phyloP scores from a whole-genome alignment of 2,888 invertebrate genomes.

The Dysmachus trigonus region DNA sequence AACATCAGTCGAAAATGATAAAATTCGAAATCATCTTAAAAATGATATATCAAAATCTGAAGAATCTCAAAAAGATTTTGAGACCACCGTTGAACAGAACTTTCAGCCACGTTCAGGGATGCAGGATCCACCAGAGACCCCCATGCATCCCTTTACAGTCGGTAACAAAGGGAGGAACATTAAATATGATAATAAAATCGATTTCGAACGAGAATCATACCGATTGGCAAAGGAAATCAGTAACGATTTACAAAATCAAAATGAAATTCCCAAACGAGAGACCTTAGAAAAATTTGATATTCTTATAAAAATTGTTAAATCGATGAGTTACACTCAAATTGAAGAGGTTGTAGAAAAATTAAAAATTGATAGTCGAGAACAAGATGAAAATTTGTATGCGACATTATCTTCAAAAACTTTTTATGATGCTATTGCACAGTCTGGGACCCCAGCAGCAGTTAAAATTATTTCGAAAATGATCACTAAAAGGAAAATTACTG shows the following conservation, averaged over 20 bases:
- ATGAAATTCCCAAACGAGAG: constrained; percentile 68
- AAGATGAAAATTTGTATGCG: constrained; percentile 62
- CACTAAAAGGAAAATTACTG: constrained; percentile 66
- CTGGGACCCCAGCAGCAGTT: constrained; percentile 75
- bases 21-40: background rate
- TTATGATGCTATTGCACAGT: constrained; percentile 73
- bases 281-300: constrained; percentile 73
- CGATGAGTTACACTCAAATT: constrained; percentile 72
- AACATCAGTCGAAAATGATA: no score
- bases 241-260: constrained; percentile 69
- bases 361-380: constrained; percentile 58
- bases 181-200: constrained; percentile 54
- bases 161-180: constrained; percentile 66
- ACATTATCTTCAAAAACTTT: constrained; percentile 68
- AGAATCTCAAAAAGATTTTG: background rate
- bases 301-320: constrained; percentile 68
- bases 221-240: constrained; percentile 69
- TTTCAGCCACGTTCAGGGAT: constrained; percentile 59
- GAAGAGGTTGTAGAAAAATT: constrained; percentile 63
- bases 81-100: background rate
- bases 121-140: constrained; percentile 63
- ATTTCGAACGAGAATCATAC: constrained; percentile 56
- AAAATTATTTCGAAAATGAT: constrained; percentile 71
- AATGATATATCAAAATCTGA: constrained; percentile 19
- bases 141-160: constrained; percentile 65